These are phyloP conservation scores for Cynodonichthys magdalenae DNA, from an alignment of 2,797 vertebrate genomes.

Conservation along the genomic window DNA sequence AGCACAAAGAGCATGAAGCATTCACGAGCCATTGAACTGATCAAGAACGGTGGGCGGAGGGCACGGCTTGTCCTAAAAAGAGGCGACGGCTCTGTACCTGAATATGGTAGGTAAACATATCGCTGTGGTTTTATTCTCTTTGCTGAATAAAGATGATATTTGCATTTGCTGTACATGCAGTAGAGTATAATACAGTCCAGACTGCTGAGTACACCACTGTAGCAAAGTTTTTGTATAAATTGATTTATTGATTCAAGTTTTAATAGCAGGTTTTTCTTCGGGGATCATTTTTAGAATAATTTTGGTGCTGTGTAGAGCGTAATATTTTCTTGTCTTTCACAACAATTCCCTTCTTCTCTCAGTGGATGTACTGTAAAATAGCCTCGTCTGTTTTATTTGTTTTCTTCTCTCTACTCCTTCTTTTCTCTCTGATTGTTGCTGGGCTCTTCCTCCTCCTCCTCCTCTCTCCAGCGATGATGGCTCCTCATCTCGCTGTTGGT, in stretches of 20 bases:
- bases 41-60: constrained; percentile 96
- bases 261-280: constrained; percentile 15
- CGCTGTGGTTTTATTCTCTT: background rate
- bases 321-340: constrained; percentile 34
- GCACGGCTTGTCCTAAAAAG: constrained; percentile 96
- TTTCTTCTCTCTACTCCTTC: constrained; percentile 61
- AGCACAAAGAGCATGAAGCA: constrained; percentile 99
- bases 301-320: constrained; percentile 24
- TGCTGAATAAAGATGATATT: constrained; percentile 11
- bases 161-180: background rate
- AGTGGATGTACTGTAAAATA: constrained; percentile 63
- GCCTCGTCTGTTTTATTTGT: constrained; percentile 82
- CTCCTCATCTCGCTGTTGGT: constrained; percentile 99
- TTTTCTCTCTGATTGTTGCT: constrained; percentile 82
- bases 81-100: constrained; percentile 97
- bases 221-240: background rate
- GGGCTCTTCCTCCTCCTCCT: constrained; percentile 88
- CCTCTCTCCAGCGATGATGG: constrained; percentile 98
- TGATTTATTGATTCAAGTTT: background rate
- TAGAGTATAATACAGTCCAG: constrained; percentile 10
- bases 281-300: constrained; percentile 20
- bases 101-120: constrained; percentile 94
- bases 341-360: constrained; percentile 45
- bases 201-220: constrained; percentile 10
- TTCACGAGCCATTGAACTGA: constrained; percentile 98